Conservation (phyloP, 2,797 vertebrate genomes). For the Nothura maculosa region DNA sequence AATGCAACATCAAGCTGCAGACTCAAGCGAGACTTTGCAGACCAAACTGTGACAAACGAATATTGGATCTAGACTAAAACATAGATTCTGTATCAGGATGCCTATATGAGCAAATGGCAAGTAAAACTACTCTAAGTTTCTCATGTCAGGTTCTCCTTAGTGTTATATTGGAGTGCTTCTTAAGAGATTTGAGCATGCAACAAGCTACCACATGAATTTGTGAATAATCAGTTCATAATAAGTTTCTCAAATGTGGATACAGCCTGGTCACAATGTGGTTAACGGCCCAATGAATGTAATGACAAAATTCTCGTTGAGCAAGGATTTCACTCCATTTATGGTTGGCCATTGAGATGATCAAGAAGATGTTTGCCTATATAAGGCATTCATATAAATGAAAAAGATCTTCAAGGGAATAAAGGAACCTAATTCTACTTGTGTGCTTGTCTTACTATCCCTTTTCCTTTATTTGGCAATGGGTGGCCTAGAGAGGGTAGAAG, state of each 20-base stretch:
- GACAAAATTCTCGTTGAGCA: background rate
- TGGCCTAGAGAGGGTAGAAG: background rate
- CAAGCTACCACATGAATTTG: background rate
- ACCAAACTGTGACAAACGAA: background rate
- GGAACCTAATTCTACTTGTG: background rate
- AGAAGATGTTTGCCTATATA: background rate
- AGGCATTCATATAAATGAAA: constrained; percentile 5
- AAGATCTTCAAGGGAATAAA: background rate
- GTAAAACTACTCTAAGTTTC: background rate
- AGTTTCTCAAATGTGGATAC: background rate
- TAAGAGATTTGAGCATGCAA: background rate
- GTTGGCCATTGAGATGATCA: background rate
- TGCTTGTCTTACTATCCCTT: background rate
- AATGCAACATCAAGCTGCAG: background rate
- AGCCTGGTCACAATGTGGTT: background rate
- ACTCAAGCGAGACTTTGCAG: background rate
- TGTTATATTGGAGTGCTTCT: background rate
- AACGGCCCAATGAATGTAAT: background rate
- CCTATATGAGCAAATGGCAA: background rate
- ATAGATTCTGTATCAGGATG: background rate
- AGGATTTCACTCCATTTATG: background rate
- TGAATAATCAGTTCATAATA: background rate
- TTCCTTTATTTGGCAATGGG: background rate
- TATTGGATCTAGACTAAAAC: background rate
- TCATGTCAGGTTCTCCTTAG: background rate